Conservation (phyloP, 1,140 invertebrate genomes). For the Dendroctonus valens region DNA sequence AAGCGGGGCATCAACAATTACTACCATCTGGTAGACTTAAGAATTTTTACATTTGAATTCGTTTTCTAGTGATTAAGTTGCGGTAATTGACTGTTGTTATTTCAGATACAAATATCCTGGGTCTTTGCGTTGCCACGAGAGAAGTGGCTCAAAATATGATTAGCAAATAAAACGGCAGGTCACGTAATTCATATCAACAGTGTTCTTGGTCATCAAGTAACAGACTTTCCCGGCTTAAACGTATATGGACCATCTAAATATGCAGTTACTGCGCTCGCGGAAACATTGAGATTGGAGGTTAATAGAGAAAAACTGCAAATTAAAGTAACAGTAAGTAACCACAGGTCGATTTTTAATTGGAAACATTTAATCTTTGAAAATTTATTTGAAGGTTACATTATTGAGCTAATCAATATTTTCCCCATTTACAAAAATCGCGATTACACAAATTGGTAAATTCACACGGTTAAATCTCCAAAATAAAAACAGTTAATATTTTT, state of each 20-base stretch:
- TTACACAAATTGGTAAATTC: no score
- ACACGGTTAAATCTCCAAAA: no score
- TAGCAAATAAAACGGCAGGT: conserved; percentile 29
- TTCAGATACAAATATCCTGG: conserved; percentile 43
- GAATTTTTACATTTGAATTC: no score
- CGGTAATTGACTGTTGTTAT: not conserved
- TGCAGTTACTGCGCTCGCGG: conserved; percentile 59
- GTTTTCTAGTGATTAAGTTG: no score
- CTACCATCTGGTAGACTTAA: no score
- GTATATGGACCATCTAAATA: conserved; percentile 62
- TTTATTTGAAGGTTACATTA: no score
- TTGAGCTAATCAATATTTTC: no score
- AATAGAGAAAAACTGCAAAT: conserved; percentile 51
- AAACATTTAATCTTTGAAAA: no score
- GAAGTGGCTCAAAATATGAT: conserved; percentile 53
- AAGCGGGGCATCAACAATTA: no score
- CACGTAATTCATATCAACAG: conserved; percentile 39
- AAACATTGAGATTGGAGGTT: conserved; percentile 58
- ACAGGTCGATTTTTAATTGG: no score
- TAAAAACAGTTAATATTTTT: no score
- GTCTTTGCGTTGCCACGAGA: conserved; percentile 55
- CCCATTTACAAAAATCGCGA: no score
- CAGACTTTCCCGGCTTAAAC: conserved; percentile 42
- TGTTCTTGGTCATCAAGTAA: conserved; percentile 41
- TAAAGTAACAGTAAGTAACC: conserved; percentile 47